A percentile compares a stretch with the other conserved stretches of the same genome.
phyloP scores from a whole-genome alignment of 2,888 invertebrate genomes.

The Globia sparganii region DNA sequence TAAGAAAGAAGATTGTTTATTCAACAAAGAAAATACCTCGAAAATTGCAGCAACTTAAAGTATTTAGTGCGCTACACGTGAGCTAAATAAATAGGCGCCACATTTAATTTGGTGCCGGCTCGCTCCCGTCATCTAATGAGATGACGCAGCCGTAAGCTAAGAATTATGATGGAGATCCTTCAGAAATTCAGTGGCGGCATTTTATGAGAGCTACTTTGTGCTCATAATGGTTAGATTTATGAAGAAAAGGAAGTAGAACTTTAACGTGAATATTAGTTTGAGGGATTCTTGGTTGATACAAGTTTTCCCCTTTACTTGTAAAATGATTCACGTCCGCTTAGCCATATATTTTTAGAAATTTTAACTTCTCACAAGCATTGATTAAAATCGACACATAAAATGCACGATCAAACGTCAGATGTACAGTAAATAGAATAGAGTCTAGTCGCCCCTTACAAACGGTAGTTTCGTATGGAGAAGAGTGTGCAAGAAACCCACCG shows the following conservation, averaged over 20 bases:
- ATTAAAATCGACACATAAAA: not conserved
- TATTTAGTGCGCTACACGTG: slow-evolving; percentile 58
- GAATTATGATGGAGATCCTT: slow-evolving; percentile 56
- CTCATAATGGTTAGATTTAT: slow-evolving; percentile 33
- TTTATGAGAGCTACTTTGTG: slow-evolving; percentile 45
- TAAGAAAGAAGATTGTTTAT: not conserved
- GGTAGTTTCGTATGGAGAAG: no score
- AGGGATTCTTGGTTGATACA: not conserved
- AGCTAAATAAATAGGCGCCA: slow-evolving; percentile 71
- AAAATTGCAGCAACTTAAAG: not conserved
- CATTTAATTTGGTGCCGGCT: slow-evolving; percentile 66
- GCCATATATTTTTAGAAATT: no score
- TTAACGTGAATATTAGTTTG: slow-evolving; percentile 13
- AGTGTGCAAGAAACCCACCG: no score
- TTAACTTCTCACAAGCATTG: not conserved
- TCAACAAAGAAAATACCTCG: not conserved
- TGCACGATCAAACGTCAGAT: no score
- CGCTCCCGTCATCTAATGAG: slow-evolving; percentile 55
- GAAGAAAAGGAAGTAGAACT: slow-evolving; percentile 7
- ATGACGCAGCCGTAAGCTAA: slow-evolving; percentile 53
- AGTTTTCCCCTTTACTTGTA: not conserved
- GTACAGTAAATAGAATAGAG: no score
- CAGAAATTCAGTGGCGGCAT: slow-evolving; percentile 44
- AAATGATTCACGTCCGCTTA: not conserved
- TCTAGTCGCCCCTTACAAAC: no score